Evolutionary conservation across 2,888 invertebrate genomes (phyloP), one percentile per base, ranked within the genome.

Genomic region (Hyposoter dolosus): DNA sequence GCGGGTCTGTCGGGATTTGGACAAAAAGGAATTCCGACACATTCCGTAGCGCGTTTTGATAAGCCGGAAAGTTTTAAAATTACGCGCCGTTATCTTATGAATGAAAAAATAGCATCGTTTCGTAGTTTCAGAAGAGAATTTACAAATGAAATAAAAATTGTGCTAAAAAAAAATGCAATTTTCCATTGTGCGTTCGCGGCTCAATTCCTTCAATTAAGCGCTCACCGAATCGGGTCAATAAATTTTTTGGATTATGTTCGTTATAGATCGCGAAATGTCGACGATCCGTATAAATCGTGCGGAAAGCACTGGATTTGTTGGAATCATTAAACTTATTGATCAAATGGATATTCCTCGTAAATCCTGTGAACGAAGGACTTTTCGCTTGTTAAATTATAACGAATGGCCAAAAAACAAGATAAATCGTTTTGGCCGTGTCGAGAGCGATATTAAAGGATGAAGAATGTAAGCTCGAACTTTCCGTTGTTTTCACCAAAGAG

Each of bases 21-120:
- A 71, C 53, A 82, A 82, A 50, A 63, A 40, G 69, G n/a, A 63
- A 43, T 69, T 65, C 47, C 82, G 69, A 77, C 71, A 65, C 4
- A 47, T 71, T 71, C 69, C 63, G 47, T 17, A 3, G 43, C 12
- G 6, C 15, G 60, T 28, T 60, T 28, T 15, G 28, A 28, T 5
- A 28, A 60, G 9, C 6, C 28, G 28, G 4, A 28, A 12, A 60
- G 3, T 53, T 53, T n/a, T 19, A n/a, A n/a, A 6, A n/a, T 35
- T 35, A 1, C 12, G 32, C 50, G 0, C 53, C 17, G 32, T 65
- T 65, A 32, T 17, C 32, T 17, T 32, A n/a, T n/a, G 56, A 10
- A 23, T 1, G 10, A 56, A 56, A 23, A 12, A 56, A 56, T 19
- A 9, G 23, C 19, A 23, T 56, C 10, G 56, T 56, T 56, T 56